Base-by-base conservation (phyloP, 2,797 vertebrate genomes). In the Esox masquinongy region DNA sequence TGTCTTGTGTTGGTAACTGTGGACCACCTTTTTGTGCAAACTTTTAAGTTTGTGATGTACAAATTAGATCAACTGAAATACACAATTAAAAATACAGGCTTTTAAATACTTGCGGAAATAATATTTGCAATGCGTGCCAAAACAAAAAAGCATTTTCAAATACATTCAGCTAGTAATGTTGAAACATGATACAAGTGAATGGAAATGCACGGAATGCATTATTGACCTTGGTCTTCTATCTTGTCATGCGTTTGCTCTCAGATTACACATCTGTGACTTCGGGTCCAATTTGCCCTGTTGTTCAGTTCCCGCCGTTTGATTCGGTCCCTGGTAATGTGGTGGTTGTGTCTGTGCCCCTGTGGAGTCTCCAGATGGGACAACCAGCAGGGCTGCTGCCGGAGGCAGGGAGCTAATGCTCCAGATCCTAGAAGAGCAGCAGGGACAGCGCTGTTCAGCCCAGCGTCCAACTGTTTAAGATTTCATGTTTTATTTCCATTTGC, bases 281-380 rank as follows among this genome's bases (percentile, higher is more conserved):
- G 75, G 66, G 24, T 50, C 26, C 24, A 51, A 29, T 67, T 31
- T 14, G 2, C 59, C 43, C 61, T 3, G 19, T 69, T 39, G 19
- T 39, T 50, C 49, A 72, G 34, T 79, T 16, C 70, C 39, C 63
- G 36, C 16, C 17, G 29, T 78, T 84, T 81, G 77, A 80, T 85
- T 77, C 84, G 78, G 74, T 78, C 22, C 72, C 73, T 77, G 64
- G 59, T 77, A 79, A 77, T 19, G 0, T 80, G 79, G 75, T 75
- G 70, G 43, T 47, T 11, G 67, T 31, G 71, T 79, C 77, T 82
- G 51, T 47, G 39, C 79, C 68, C 72, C 79, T 1, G 61, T 59
- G 82, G 80, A 75, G 80, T 9, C 22, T 79, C 77, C 51, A 86
- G 75, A 87, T 80, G 80, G 77, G 76, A 39, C 24, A 36, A 63